Evolutionary conservation across 2,113 vertebrate genomes (phyloP).

Genomic region (Lepisosteus oculatus): DNA sequence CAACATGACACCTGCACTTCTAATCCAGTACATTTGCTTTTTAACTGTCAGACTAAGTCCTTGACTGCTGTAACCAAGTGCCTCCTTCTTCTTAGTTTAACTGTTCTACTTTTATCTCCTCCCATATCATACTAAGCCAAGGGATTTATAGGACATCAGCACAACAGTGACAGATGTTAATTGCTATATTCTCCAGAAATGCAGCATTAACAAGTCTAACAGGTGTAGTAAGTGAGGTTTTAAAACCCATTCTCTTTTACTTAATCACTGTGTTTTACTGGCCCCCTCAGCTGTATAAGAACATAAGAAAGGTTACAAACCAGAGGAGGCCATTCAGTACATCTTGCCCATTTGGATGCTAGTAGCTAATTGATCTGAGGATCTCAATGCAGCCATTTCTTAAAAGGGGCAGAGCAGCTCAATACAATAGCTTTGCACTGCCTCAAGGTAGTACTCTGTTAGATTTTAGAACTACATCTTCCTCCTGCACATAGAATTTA

Average conservation of each 20-base stretch:
- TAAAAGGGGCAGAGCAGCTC: too few species aligned
- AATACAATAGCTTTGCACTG: too few species aligned
- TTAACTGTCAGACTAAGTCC: neutral
- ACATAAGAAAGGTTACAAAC: too few species aligned
- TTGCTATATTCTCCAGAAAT: slow-evolving; percentile 54
- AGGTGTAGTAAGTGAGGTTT: slow-evolving; percentile 69
- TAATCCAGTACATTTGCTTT: neutral
- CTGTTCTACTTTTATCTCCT: slow-evolving; percentile 34
- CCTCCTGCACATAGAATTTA: too few species aligned
- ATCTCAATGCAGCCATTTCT: too few species aligned
- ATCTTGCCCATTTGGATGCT: too few species aligned
- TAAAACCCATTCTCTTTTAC: slow-evolving; percentile 55
- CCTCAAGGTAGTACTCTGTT: too few species aligned
- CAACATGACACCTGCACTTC: too few species aligned
- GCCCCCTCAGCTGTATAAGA: slow-evolving; percentile 54
- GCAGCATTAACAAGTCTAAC: slow-evolving; percentile 58
- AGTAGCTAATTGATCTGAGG: too few species aligned
- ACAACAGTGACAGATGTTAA: slow-evolving; percentile 62
- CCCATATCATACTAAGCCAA: slow-evolving; percentile 47
- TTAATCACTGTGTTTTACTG: slow-evolving; percentile 71
- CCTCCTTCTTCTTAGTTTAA: neutral
- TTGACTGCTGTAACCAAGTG: neutral
- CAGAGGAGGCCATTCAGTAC: too few species aligned
- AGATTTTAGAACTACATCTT: too few species aligned
- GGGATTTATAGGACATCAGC: slow-evolving; percentile 44